A percentile compares a stretch with the other conserved stretches of the same genome.
Conservation (phyloP, 2,888 invertebrate genomes). For the Tenthredo notha region DNA sequence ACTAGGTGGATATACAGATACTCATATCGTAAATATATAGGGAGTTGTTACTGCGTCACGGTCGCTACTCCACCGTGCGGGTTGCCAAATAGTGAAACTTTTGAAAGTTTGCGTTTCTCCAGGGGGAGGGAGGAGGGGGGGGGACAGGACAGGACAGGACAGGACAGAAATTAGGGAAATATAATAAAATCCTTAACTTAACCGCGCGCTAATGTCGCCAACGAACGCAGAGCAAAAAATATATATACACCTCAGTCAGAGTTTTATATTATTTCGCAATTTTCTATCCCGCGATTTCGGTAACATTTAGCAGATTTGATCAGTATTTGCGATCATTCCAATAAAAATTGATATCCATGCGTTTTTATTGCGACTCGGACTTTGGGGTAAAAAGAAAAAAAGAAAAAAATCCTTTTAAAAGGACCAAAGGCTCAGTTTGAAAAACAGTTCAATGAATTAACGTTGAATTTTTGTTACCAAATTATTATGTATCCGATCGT, state of each 20-base stretch:
- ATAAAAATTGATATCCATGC: too few species aligned
- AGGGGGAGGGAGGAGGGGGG: too few species aligned
- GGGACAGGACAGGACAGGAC: too few species aligned
- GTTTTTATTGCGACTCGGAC: too few species aligned
- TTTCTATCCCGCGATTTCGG: background rate
- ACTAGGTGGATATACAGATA: background rate
- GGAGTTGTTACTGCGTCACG: slow-evolving; percentile 43
- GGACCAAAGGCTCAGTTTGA: background rate
- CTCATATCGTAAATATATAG: slow-evolving; percentile 10
- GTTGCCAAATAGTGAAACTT: slow-evolving; percentile 53
- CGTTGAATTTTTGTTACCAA: background rate
- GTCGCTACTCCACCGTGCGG: slow-evolving; percentile 35
- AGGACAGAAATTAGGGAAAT: slow-evolving; percentile 44
- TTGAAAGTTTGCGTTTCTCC: slow-evolving; percentile 49
- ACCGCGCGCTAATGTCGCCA: slow-evolving; percentile 22
- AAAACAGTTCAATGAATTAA: background rate
- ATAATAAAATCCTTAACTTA: slow-evolving; percentile 38
- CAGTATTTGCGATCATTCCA: background rate
- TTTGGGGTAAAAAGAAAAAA: too few species aligned
- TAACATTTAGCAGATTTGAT: background rate
- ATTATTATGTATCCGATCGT: too few species aligned
- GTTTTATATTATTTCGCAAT: background rate
- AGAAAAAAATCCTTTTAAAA: background rate
- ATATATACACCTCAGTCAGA: background rate
- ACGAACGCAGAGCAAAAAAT: slow-evolving; percentile 7